Base-by-base conservation (phyloP, 2,888 invertebrate species). In the Heteromurus nitidus region DNA sequence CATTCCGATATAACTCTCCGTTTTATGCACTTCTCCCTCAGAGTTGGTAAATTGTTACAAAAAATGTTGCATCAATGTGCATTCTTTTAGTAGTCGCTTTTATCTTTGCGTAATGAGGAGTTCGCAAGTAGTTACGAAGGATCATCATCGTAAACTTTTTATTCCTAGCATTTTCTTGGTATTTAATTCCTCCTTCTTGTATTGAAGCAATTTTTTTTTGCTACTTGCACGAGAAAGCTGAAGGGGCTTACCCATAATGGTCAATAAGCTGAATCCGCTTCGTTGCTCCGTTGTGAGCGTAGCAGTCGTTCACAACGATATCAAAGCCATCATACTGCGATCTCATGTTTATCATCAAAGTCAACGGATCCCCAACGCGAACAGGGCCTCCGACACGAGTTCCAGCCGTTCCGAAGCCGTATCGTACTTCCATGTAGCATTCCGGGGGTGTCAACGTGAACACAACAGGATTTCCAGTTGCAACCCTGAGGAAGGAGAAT, bases 361-460 rank as follows among this genome's bases (percentile, higher is more conserved):
- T 97, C 58, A 97, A 91, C 0, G 97, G 96, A 89, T 97, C 97
- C 0, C 97, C 97, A 22, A 97, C 80, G 3, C 96, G 92, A 44
- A 97, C 96, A 0, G 97, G 96, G 3, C 96, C 96, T 0, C 95
- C 93, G 0, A 96, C 95, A 70, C 96, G 90, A 53, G 94, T 94
- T 64, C 97, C 96, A 36, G 92, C 92, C 7, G 95, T 95, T 16
- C 96, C 96, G 89, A 96, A 97, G 24, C 97, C 97, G 86, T 95
- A 93, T 85, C 96, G 92, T 88, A 97, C 96, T 91, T 97, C 97
- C 97, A 97, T 97, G 90, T 96, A 96, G 89, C 96, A 97, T 89
- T 97, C 96, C 0, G 97, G 97, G 0, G 97, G 97, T 85, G 95
- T 95, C 69, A 97, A 91, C 0, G 96, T 96, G 88, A 97, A 97